Percentiles rank a stretch among this genome's conserved stretches.
phyloP scores from a whole-genome alignment of 2,797 vertebrate species.

The Mormyrops boulengeri region DNA sequence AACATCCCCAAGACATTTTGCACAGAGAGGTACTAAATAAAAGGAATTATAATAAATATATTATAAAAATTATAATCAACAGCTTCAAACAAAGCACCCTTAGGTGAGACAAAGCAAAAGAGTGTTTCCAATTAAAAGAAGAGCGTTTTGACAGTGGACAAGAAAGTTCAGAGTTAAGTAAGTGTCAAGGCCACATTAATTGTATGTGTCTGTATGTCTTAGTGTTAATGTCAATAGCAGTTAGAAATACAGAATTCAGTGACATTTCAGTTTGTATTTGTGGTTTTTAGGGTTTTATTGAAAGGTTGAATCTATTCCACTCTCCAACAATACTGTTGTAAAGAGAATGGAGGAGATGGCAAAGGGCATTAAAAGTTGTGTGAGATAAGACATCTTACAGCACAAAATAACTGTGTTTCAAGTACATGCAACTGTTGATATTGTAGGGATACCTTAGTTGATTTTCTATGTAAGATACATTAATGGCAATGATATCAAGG shows the following conservation, averaged over 20 bases:
- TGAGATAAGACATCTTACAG: neutral
- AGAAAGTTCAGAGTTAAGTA: neutral
- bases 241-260: conserved; percentile 10
- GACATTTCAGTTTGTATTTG: neutral
- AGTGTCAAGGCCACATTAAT: neutral
- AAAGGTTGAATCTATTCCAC: neutral
- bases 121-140: neutral
- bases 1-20: neutral
- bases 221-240: neutral
- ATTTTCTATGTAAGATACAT: neutral
- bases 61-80: neutral
- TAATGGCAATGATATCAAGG: neutral
- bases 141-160: neutral
- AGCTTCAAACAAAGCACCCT: neutral
- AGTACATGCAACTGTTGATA: neutral
- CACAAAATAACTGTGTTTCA: neutral
- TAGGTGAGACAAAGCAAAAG: neutral
- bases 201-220: neutral
- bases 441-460: too few species aligned
- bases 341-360: neutral
- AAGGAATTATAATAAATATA: neutral
- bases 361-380: neutral
- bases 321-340: neutral
- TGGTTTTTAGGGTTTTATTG: neutral
- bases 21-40: neutral